A percentile compares a stretch with the other conserved stretches of the same genome.
Evolutionary conservation across 2,888 invertebrate species (phyloP).

Genomic region (Drosophila merina): DNA sequence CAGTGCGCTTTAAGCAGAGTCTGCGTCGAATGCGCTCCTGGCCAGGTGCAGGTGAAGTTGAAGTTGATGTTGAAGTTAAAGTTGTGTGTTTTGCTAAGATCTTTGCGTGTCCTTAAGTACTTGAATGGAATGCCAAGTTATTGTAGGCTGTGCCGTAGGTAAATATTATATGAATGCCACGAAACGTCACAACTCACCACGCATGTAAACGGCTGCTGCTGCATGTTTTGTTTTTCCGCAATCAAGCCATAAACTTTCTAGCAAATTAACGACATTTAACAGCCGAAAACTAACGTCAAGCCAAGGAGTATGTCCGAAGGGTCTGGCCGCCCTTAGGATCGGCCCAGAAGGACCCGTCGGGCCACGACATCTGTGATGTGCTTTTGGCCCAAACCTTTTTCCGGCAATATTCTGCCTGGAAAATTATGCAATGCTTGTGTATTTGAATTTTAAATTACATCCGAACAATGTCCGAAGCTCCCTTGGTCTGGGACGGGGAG

Average conservation of each 20-base stretch:
- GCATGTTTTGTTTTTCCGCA: slow-evolving; percentile 18
- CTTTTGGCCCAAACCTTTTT: slow-evolving; percentile 43
- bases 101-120: slow-evolving; percentile 62
- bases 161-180: slow-evolving; percentile 47
- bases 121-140: slow-evolving; percentile 69
- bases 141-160: slow-evolving; percentile 66
- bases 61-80: slow-evolving; percentile 15
- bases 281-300: slow-evolving; percentile 48
- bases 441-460: slow-evolving; percentile 75
- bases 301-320: background rate
- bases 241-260: slow-evolving; percentile 44
- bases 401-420: slow-evolving; percentile 51
- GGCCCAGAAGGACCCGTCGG: background rate
- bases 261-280: slow-evolving; percentile 48
- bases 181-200: background rate
- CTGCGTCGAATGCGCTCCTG: slow-evolving; percentile 69
- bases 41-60: slow-evolving; percentile 45
- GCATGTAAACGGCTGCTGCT: slow-evolving; percentile 7
- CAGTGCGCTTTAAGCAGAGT: slow-evolving; percentile 67
- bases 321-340: background rate
- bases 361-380: slow-evolving; percentile 3
- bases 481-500: background rate
- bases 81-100: slow-evolving; percentile 64
- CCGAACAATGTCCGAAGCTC: slow-evolving; percentile 35
- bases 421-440: slow-evolving; percentile 71